Conservation (phyloP, 2,888 invertebrate genomes). For the Pyrochroa serraticornis region DNA sequence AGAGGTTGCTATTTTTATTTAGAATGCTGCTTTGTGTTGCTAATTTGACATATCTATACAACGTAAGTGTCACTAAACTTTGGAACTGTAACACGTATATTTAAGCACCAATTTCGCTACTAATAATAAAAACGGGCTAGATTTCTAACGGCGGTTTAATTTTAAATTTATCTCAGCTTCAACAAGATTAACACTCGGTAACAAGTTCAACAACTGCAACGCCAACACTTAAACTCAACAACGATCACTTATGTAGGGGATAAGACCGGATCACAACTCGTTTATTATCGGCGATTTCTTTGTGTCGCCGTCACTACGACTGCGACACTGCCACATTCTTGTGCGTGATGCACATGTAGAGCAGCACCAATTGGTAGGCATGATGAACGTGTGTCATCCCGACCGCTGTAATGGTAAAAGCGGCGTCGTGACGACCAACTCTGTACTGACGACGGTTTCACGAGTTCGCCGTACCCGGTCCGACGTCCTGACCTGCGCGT, state of each 20-base stretch:
- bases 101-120: conserved; percentile 10
- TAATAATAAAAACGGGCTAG: conserved; percentile 1
- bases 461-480: conserved; percentile 40
- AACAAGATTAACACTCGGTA: conserved; percentile 26
- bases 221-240: conserved; percentile 33
- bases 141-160: conserved; percentile 7
- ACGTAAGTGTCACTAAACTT: conserved; percentile 13
- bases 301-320: conserved; percentile 21
- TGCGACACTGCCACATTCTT: conserved; percentile 30
- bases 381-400: conserved; percentile 48
- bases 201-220: conserved; percentile 33
- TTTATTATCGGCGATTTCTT: conserved; percentile 28
- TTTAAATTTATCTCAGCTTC: conserved; percentile 22
- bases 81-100: conserved; percentile 9
- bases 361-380: conserved; percentile 38
- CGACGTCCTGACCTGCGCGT: conserved; percentile 44
- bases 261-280: conserved; percentile 32
- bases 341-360: conserved; percentile 36
- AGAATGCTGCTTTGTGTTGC: conserved; percentile 47
- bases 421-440: conserved; percentile 30
- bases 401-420: conserved; percentile 25
- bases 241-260: conserved; percentile 23
- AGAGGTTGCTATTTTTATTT: conserved; percentile 41
- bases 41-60: conserved; percentile 19
- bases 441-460: conserved; percentile 24